Percentiles rank a stretch among this genome's conserved stretches.
Evolutionary conservation across 2,888 invertebrate genomes (phyloP).

Genomic region (Trilocha varians): DNA sequence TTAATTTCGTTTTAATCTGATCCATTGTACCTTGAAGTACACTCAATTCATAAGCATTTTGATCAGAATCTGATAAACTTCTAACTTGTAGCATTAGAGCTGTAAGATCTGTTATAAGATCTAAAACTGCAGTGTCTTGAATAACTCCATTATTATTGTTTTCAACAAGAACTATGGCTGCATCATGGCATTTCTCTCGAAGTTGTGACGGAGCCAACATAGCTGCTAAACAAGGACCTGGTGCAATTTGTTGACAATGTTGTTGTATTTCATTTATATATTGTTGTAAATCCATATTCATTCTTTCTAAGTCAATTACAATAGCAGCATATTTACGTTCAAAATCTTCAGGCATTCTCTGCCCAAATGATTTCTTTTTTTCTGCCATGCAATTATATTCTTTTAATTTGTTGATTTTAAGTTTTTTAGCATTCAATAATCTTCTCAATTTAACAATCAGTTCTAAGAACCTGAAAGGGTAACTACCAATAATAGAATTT

Average conservation of each 20-base stretch:
- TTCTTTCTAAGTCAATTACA: constrained; percentile 90
- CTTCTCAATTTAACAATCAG: constrained; percentile 90
- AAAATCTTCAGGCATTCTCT: constrained; percentile 87
- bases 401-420: constrained; percentile 84
- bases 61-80: constrained; percentile 82
- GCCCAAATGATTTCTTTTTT: constrained; percentile 85
- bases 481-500: constrained; percentile 79
- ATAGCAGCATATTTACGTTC: constrained; percentile 91
- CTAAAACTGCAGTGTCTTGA: constrained; percentile 77
- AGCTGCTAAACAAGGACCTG: constrained; percentile 88
- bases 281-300: constrained; percentile 90
- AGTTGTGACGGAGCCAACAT: constrained; percentile 92
- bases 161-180: constrained; percentile 86
- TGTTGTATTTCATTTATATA: constrained; percentile 89
- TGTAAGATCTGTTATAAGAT: constrained; percentile 89
- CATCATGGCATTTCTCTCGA: constrained; percentile 88
- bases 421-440: constrained; percentile 86
- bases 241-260: constrained; percentile 88
- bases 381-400: constrained; percentile 94
- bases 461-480: constrained; percentile 88
- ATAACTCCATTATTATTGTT: constrained; percentile 77
- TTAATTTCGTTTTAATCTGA: constrained; percentile 86
- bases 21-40: constrained; percentile 93
- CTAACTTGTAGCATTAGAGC: constrained; percentile 92
- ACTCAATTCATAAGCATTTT: constrained; percentile 92